Conservation (phyloP, 2,888 invertebrate genomes). For the Dryomyza anilis region DNA sequence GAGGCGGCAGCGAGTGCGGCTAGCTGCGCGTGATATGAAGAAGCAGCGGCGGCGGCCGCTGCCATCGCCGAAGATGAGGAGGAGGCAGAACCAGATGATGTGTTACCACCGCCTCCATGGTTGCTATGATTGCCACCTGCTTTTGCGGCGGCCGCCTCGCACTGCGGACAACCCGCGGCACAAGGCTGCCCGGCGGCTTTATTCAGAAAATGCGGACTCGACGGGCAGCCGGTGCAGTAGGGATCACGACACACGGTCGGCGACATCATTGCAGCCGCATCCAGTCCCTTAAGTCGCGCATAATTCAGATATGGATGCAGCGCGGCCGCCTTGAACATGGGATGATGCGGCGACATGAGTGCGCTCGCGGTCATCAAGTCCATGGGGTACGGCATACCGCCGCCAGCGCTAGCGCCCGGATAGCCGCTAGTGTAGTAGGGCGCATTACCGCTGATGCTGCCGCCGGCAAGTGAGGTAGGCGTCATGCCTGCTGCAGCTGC, state of each 20-base stretch:
- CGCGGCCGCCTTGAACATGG: constrained; percentile 72
- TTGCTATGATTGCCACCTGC: constrained; percentile 30
- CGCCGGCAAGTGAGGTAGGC: constrained; percentile 27
- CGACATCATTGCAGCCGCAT: constrained; percentile 65
- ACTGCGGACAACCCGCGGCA: constrained; percentile 87
- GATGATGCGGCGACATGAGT: constrained; percentile 77
- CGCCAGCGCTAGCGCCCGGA: constrained; percentile 20
- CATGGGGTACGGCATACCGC: constrained; percentile 70
- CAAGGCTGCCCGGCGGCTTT: constrained; percentile 69
- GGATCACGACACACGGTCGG: constrained; percentile 87
- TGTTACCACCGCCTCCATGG: constrained; percentile 25
- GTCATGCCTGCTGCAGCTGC: constrained; percentile 41
- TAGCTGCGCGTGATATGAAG: constrained; percentile 79
- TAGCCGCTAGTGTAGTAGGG: constrained; percentile 62
- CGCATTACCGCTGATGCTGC: constrained; percentile 25
- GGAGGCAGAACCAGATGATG: constrained; percentile 22
- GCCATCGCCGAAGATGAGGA: constrained; percentile 30
- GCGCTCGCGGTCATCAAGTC: constrained; percentile 77
- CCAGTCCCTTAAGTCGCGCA: constrained; percentile 76
- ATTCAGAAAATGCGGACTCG: constrained; percentile 77
- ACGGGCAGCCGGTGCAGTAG: constrained; percentile 88
- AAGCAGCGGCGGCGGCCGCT: constrained; percentile 69
- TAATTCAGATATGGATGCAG: constrained; percentile 84
- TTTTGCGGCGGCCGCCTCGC: constrained; percentile 64
- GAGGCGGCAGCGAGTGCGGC: constrained; percentile 82